Conservation (phyloP, 2,113 vertebrate genomes). For the Dicaeum eximium region DNA sequence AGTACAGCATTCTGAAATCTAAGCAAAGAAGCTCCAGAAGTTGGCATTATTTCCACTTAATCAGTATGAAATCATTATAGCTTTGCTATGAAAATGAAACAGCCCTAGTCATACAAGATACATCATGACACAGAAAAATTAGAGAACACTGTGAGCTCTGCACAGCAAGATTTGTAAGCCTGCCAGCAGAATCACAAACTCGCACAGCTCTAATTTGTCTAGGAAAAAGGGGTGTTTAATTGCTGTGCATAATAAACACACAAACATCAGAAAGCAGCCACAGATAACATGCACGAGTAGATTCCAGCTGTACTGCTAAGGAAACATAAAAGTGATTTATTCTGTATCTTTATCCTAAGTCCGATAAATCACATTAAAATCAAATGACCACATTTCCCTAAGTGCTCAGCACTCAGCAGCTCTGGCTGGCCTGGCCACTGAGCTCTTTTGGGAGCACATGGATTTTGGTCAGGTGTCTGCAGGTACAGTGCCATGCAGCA, state of each 20-base stretch:
- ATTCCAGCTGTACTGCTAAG: not conserved
- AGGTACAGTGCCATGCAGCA: not conserved
- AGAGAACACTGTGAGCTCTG: conserved; percentile 18
- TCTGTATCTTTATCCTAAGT: conserved; percentile 21
- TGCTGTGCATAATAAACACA: conserved; percentile 38
- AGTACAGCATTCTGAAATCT: not conserved
- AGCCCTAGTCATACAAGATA: conserved; percentile 50
- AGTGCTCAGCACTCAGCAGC: not conserved
- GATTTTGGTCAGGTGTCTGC: not conserved
- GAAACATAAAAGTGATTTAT: conserved; percentile 35
- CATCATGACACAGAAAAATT: conserved; percentile 63
- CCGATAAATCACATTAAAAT: conserved; percentile 35
- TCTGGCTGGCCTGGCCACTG: not conserved
- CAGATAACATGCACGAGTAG: not conserved
- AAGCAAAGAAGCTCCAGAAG: not conserved
- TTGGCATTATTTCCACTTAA: conserved; percentile 47
- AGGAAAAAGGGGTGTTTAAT: conserved; percentile 49
- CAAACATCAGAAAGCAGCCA: conserved; percentile 10
- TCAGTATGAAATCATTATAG: conserved; percentile 59
- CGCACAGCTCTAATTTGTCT: conserved; percentile 37
- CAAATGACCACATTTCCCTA: conserved; percentile 18
- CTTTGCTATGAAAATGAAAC: conserved; percentile 62
- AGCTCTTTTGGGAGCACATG: not conserved
- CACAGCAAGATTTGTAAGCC: conserved; percentile 46
- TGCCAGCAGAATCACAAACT: conserved; percentile 58